These are phyloP conservation scores for Meloidogyne exigua DNA, from an alignment of 1,140 invertebrate species.

Conservation along the genomic window DNA sequence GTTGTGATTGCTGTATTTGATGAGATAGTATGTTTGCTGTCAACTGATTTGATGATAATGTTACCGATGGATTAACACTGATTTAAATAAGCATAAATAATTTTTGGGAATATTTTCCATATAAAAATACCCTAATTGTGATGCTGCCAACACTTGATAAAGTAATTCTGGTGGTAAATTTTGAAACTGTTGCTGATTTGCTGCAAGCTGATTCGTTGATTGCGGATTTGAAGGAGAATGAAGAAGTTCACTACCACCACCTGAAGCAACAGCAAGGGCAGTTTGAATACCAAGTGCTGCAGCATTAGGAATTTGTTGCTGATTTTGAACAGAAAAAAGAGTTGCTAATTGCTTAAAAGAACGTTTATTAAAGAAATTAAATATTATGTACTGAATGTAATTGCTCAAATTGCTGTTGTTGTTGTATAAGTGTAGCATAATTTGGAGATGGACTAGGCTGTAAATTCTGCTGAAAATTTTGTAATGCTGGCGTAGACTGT, in stretches of 20 bases:
- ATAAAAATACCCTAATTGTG: constrained; percentile 8
- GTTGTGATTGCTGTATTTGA: neutral
- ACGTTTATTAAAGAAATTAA: neutral
- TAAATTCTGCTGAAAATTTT: neutral
- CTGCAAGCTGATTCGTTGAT: neutral
- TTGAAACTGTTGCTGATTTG: neutral
- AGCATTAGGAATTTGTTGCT: neutral
- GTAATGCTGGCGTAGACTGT: neutral
- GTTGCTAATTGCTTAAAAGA: neutral
- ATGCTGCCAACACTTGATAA: constrained; percentile 16
- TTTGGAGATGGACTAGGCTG: constrained; percentile 9
- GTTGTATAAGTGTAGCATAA: constrained; percentile 6
- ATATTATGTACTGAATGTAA: constrained; percentile 23
- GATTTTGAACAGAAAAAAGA: neutral
- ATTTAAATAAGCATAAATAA: neutral
- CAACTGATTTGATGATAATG: neutral
- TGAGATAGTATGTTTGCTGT: neutral
- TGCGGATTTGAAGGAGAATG: constrained; percentile 10
- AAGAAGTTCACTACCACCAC: neutral
- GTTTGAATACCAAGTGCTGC: constrained; percentile 22
- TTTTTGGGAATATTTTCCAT: neutral
- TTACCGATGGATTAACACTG: neutral
- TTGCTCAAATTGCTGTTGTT: constrained; percentile 24
- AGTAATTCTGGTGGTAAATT: constrained; percentile 11
- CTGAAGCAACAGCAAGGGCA: constrained; percentile 19